These are phyloP conservation scores for Marronus borbonicus DNA, from an alignment of 2,888 invertebrate genomes.

Conservation along the genomic window DNA sequence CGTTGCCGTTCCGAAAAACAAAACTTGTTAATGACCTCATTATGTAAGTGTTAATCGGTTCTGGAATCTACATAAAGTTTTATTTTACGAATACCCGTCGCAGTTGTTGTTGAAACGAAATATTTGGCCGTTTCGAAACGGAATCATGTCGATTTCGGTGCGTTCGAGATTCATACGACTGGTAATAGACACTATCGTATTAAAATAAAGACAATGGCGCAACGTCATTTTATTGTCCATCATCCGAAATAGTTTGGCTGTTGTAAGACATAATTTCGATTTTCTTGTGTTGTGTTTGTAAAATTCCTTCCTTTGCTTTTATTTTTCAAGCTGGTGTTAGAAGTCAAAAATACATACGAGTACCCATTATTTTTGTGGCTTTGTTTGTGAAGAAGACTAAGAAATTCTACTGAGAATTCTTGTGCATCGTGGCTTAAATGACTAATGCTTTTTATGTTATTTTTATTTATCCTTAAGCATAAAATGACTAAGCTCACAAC, in stretches of 20 bases:
- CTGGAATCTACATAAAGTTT: slow-evolving; percentile 34
- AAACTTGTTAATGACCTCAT: slow-evolving; percentile 35
- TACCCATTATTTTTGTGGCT: too few relatives aligned
- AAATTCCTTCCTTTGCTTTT: background rate
- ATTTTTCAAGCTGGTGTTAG: too few relatives aligned
- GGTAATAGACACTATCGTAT: background rate
- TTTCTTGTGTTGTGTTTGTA: slow-evolving; percentile 10
- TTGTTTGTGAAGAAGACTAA: too few relatives aligned
- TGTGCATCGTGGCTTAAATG: too few relatives aligned
- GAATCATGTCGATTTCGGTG: background rate
- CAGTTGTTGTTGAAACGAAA: background rate
- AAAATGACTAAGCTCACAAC: too few relatives aligned
- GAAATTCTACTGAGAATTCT: too few relatives aligned
- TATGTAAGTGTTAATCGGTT: slow-evolving; percentile 30
- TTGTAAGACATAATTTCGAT: background rate
- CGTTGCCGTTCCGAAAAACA: background rate
- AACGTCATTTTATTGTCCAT: slow-evolving; percentile 11
- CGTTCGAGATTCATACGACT: background rate
- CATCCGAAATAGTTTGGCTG: background rate
- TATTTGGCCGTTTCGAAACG: background rate
- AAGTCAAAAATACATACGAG: too few relatives aligned
- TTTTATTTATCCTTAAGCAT: too few relatives aligned
- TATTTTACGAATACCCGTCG: background rate
- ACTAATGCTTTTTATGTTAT: too few relatives aligned
- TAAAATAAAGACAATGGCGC: slow-evolving; percentile 2